phyloP scores from a whole-genome alignment of 2,797 vertebrate species.

The Eulemur albifrons region DNA sequence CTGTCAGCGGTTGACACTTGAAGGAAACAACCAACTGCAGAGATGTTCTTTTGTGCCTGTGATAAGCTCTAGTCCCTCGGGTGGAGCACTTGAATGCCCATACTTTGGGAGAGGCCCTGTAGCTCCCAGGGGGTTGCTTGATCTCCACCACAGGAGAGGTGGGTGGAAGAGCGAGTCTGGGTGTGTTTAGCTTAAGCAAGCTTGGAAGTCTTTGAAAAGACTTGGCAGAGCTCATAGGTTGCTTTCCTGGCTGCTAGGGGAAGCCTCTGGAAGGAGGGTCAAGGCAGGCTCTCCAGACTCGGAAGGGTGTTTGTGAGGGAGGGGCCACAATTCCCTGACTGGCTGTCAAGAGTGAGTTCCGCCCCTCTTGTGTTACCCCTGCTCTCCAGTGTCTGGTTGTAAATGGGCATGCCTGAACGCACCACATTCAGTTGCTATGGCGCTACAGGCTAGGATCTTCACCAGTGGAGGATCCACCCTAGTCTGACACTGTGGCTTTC shows the following conservation, averaged over 20 bases:
- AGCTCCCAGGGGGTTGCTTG: background rate
- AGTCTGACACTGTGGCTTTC: background rate
- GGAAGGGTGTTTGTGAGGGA: background rate
- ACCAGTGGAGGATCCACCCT: background rate
- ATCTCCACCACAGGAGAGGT: background rate
- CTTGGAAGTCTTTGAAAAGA: background rate
- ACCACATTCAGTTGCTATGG: background rate
- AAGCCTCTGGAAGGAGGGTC: background rate
- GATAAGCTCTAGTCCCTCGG: no score
- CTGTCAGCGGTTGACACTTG: no score
- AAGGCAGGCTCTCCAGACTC: background rate
- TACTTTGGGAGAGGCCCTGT: no score
- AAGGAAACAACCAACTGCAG: no score
- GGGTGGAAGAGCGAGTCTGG: background rate
- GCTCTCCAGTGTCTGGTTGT: background rate
- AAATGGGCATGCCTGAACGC: background rate
- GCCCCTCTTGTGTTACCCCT: background rate
- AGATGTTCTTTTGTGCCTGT: no score
- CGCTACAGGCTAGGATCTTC: background rate
- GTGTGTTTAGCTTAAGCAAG: background rate
- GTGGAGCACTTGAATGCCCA: no score
- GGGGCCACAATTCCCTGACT: background rate
- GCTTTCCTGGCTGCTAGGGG: background rate
- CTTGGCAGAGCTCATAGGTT: background rate
- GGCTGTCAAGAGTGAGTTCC: background rate